Conservation (phyloP, 92 coral and sea anemone species). For the Montipora capitata region DNA sequence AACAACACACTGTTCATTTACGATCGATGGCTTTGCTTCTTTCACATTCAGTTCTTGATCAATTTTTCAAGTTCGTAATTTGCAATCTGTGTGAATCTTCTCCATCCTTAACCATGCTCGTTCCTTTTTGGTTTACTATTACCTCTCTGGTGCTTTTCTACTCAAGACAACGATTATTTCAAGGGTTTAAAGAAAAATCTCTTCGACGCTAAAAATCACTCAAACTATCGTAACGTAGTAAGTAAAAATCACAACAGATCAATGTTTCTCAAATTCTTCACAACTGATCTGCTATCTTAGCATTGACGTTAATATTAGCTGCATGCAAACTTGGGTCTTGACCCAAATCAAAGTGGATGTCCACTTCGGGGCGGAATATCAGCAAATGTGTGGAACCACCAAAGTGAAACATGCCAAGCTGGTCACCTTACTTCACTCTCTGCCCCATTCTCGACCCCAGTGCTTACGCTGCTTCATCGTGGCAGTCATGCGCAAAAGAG, state of each 20-base stretch:
- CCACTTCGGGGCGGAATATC: conserved; percentile 75
- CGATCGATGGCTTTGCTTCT: too few species aligned
- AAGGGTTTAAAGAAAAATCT: conserved; percentile 2
- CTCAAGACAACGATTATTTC: background rate
- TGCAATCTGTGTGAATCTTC: background rate
- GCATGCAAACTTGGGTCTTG: conserved; percentile 61
- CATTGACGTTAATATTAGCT: conserved; percentile 51
- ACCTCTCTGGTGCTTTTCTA: background rate
- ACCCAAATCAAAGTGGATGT: conserved; percentile 69
- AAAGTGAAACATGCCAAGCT: conserved; percentile 83
- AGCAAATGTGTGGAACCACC: conserved; percentile 83
- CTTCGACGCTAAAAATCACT: conserved; percentile 7
- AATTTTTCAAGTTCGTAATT: background rate
- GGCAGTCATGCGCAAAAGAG: too few species aligned
- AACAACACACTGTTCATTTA: too few species aligned
- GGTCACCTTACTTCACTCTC: conserved; percentile 72
- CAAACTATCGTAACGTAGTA: conserved; percentile 10
- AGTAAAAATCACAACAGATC: background rate
- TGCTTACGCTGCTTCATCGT: too few species aligned
- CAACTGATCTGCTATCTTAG: conserved; percentile 47
- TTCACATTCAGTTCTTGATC: too few species aligned
- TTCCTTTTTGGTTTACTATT: background rate
- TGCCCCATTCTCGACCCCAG: too few species aligned
- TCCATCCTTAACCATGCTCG: background rate
- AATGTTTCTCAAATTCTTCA: conserved; percentile 8